These are phyloP conservation scores for Phaethon lepturus DNA, from an alignment of 2,113 vertebrate species.

Conservation along the genomic window DNA sequence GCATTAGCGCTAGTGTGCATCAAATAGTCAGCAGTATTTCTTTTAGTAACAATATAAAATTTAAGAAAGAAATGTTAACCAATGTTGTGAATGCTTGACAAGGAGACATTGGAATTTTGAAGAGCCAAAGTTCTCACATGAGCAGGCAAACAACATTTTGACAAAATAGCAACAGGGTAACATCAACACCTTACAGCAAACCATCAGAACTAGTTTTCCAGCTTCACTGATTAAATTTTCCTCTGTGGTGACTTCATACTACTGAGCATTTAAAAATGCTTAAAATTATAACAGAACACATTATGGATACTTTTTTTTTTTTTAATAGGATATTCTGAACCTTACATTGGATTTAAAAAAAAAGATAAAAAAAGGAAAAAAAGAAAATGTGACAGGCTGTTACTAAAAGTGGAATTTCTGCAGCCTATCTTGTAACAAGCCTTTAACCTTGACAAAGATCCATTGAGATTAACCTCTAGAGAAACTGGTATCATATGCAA, in stretches of 20 bases:
- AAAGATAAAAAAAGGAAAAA: no score
- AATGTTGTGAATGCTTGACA: neutral
- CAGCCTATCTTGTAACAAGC: neutral
- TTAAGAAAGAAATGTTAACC: neutral
- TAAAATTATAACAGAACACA: neutral
- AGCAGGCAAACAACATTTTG: neutral
- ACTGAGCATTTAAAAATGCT: neutral
- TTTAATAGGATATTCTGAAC: neutral
- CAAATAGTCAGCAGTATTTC: neutral
- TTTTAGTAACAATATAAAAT: neutral
- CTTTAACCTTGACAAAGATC: conserved; percentile 57
- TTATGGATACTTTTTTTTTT: neutral
- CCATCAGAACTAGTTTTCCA: neutral
- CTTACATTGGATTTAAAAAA: neutral
- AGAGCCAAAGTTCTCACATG: neutral
- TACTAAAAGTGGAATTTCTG: neutral
- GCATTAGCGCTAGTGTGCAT: neutral
- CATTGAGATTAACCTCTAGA: conserved; percentile 31
- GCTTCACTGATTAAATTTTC: neutral
- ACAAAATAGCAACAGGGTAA: neutral
- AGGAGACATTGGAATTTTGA: neutral
- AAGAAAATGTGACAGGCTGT: neutral
- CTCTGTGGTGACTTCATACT: neutral
- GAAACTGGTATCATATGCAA: neutral
- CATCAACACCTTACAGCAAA: neutral